Evolutionary conservation across 2,888 invertebrate species (phyloP).

Genomic region (Drosophila hamatofila): DNA sequence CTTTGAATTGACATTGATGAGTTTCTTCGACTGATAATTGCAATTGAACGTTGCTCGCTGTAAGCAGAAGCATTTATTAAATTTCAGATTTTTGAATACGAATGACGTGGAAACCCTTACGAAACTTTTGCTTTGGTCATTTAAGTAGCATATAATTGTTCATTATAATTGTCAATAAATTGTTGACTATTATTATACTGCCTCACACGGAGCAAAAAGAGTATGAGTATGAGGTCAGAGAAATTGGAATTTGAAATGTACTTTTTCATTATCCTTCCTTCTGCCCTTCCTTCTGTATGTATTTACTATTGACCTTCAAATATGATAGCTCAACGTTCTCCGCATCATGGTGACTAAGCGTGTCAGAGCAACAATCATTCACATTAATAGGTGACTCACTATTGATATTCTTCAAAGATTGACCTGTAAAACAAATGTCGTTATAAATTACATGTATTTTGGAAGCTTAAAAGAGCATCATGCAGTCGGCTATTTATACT

Average conservation of each 20-base stretch:
- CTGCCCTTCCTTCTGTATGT: too few relatives aligned
- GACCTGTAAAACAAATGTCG: too few relatives aligned
- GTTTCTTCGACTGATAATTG: conserved; percentile 40
- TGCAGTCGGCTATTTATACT: neutral
- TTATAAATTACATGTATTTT: neutral
- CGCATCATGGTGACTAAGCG: too few relatives aligned
- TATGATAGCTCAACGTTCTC: too few relatives aligned
- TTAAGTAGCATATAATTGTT: conserved; percentile 26
- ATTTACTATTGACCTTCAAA: neutral
- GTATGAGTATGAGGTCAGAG: neutral
- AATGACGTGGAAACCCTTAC: conserved; percentile 21
- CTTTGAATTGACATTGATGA: conserved; percentile 45
- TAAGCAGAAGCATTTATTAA: conserved; percentile 13
- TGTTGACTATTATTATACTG: neutral
- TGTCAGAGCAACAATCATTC: too few relatives aligned
- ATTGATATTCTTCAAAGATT: too few relatives aligned
- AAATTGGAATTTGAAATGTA: neutral
- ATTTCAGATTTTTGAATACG: conserved; percentile 26
- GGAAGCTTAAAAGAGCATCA: neutral
- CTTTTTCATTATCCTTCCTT: neutral
- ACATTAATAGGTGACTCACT: too few relatives aligned
- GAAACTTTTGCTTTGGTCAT: conserved; percentile 3
- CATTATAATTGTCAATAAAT: conserved; percentile 7
- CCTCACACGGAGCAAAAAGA: neutral
- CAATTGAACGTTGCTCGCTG: conserved; percentile 35